Conservation (phyloP, 2,113 vertebrate genomes). For the Hyaena hyaena region DNA sequence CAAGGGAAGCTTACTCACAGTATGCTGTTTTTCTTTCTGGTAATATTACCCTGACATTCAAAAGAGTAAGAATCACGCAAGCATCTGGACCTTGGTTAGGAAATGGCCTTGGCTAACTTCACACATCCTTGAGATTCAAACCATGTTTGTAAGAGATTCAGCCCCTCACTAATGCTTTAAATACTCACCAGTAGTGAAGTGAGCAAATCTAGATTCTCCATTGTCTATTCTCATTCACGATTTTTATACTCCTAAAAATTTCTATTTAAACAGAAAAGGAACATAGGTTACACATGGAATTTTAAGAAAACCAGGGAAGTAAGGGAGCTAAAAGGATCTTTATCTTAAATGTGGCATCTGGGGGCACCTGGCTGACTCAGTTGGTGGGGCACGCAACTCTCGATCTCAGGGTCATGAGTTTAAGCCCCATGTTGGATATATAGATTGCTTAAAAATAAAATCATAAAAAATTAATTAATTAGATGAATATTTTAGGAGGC, state of each 20-base stretch:
- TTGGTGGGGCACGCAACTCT: neutral
- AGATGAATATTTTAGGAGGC: slow-evolving; percentile 30
- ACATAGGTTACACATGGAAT: neutral
- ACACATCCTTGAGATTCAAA: neutral
- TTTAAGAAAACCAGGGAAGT: neutral
- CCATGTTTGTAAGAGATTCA: neutral
- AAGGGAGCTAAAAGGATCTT: neutral
- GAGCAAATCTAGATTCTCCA: neutral
- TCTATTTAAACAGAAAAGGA: neutral
- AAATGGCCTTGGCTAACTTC: neutral
- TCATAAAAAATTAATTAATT: neutral
- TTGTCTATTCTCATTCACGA: neutral
- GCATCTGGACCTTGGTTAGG: neutral
- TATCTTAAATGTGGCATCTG: neutral
- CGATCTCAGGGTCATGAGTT: neutral
- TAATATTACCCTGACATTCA: neutral
- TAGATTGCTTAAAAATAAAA: neutral
- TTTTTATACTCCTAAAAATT: neutral
- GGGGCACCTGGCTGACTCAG: neutral
- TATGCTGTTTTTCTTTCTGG: neutral
- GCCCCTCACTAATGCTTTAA: neutral
- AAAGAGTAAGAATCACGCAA: neutral
- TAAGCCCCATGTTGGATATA: neutral
- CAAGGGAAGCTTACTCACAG: neutral
- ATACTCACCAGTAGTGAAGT: neutral